Evolutionary conservation across 2,113 vertebrate genomes (phyloP).

Genomic region (Sphaerodactylus townsendi): DNA sequence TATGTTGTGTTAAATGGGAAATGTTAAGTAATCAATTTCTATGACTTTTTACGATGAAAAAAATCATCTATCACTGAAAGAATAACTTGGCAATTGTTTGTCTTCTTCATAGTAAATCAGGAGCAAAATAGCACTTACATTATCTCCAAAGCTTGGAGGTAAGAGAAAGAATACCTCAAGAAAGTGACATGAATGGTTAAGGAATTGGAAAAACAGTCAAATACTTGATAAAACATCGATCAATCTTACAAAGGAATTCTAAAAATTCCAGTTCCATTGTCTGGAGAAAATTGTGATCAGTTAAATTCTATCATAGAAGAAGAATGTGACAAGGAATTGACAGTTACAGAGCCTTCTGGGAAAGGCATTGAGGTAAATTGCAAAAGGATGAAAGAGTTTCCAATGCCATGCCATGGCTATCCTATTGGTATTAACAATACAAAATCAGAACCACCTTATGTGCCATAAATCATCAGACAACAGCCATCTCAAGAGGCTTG

Average conservation of each 20-base stretch:
- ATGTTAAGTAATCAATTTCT: slow-evolving; percentile 26
- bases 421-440: background rate
- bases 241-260: background rate
- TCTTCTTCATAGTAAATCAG: slow-evolving; percentile 29
- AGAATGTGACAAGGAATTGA: background rate
- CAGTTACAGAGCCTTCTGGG: background rate
- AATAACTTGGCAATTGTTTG: slow-evolving; percentile 32
- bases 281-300: background rate
- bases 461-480: no score
- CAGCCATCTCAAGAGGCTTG: no score
- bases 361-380: background rate
- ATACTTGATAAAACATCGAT: background rate
- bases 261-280: background rate
- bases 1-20: slow-evolving; percentile 37
- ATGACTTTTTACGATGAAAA: slow-evolving; percentile 34
- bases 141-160: background rate
- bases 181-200: background rate
- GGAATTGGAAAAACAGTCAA: background rate
- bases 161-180: background rate
- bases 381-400: background rate
- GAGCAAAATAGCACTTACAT: slow-evolving; percentile 1
- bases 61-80: slow-evolving; percentile 21
- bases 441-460: background rate
- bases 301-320: background rate
- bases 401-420: background rate